Percentiles rank a stretch among this genome's conserved stretches.
phyloP scores from a whole-genome alignment of 2,888 invertebrate genomes.

The Trissonchulus latispiculum region DNA sequence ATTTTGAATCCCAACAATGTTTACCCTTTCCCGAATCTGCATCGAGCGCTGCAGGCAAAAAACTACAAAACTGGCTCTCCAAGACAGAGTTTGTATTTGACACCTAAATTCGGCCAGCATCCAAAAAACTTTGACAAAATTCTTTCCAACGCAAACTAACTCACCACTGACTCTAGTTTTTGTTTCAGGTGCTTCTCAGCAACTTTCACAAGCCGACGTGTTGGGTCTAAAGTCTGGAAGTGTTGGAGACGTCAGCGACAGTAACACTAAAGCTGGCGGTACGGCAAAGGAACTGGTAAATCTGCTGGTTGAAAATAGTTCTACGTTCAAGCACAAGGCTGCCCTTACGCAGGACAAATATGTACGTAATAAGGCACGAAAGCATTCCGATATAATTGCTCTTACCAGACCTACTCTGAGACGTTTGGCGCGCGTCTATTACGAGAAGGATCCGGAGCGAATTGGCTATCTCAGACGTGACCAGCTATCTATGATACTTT shows the following conservation, averaged over 20 bases:
- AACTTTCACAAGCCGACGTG: not conserved
- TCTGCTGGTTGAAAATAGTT: slow-evolving; percentile 76
- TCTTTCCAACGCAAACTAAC: no score
- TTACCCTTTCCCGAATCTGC: no score
- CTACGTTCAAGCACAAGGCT: slow-evolving; percentile 76
- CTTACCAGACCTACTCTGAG: slow-evolving; percentile 68
- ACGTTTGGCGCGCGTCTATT: slow-evolving; percentile 71
- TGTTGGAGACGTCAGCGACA: no score
- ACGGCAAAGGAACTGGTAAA: slow-evolving; percentile 54
- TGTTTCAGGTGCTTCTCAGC: not conserved
- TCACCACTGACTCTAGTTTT: not conserved
- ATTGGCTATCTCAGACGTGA: slow-evolving; percentile 60
- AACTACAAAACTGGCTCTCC: no score
- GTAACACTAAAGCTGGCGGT: not conserved
- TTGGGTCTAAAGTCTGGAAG: not conserved
- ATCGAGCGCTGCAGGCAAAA: no score
- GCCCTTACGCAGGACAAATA: slow-evolving; percentile 55
- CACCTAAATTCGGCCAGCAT: no score
- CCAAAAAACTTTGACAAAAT: no score
- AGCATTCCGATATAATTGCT: slow-evolving; percentile 69
- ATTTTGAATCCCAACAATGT: no score
- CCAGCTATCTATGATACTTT: slow-evolving; percentile 74
- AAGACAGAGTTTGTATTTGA: no score
- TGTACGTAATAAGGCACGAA: slow-evolving; percentile 80
- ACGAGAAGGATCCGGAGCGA: slow-evolving; percentile 54